Base-by-base conservation (phyloP, 2,797 vertebrate genomes). In the Etheostoma nigrum region DNA sequence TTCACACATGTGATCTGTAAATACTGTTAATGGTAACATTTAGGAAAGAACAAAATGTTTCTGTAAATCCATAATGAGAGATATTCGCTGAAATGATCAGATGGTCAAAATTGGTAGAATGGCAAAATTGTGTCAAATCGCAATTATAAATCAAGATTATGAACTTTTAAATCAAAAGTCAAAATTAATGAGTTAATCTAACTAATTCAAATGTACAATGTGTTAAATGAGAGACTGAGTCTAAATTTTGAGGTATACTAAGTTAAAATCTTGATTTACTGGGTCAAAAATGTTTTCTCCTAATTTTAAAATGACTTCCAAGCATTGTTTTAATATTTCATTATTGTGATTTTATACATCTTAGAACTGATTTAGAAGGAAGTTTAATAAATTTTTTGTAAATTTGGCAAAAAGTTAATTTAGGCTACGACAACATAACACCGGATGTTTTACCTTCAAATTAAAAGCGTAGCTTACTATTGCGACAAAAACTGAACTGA, bases 401-500 rank as follows among this genome's bases (percentile, higher is more conserved):
- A 12, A 42, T 60, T 27, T 45, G 45, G 45, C 11, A 7, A 0
- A 21, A 66, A 64, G 27, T 4, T 58, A 48, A 16, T 27, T n/a
- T 14, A 30, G 30, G 30, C 0, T 5, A 15, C 2, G 0, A 18
- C 2, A 33, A 9, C 9, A 16, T 25, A 10, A 40, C 1, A 36
- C 67, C 72, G 76, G 79, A 88, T 52, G 67, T 65, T 54, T 16
- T 52, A 21, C 33, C 30, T 85, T 79, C 87, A 86, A 74, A 86
- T 13, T 85, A 86, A 83, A 74, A 62, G 54, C n/a, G 4, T 23
- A n/a, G 3, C 8, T 2, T 27, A 23, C 21, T 23, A 51, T 48
- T 54, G 21, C 10, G 5, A 16, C 11, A 40, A 21, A 49, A 53
- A 12, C 4, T 23, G 36, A 40, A 40, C 36, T 40, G 8, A 11